Evolutionary conservation across 2,888 invertebrate genomes (phyloP), one percentile per base, ranked within the genome.

Genomic region (Sialis fuliginosa): DNA sequence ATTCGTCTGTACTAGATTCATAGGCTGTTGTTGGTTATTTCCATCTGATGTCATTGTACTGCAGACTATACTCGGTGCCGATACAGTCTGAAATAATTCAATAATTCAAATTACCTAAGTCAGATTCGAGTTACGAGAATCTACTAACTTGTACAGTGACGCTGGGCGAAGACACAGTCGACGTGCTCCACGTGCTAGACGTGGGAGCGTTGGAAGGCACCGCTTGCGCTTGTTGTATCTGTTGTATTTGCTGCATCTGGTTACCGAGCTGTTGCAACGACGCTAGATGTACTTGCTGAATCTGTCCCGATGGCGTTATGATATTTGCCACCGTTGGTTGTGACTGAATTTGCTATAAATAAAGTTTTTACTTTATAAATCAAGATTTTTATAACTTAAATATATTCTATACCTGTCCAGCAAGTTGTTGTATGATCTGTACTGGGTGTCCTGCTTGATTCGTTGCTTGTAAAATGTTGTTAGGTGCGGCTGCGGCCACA

Each of bases 211-310:
- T 43, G 53, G 54, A 47, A 54, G 54, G 33, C 48, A 54, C 40
- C 51, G 66, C 58, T 63, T 68, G 67, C 63, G 71, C 52, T 7
- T 51, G 55, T 31, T 56, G 57, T 42, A 54, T 57, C 35, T 48
- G 50, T 48, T 52, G 58, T 54, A 60, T 62, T 50, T 50, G 57
- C 51, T 52, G 55, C 42, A 57, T 63, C 57, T 58, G 68, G 52
- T 58, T 59, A 52, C 57, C 66, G 49, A 58, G 62, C 55, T 65
- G 64, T 54, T 65, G 64, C 9, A 81, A 63, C 3, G 79, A 81
- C 0, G 84, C 77, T 50, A 90, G 76, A 64, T 91, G 90, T 35
- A 92, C 84, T 60, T 90, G 88, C 55, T 91, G 91, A 48, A 90
- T 81, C 60, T 89, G 90, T 0, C 90, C 90, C 45, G 79, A 82